Base-by-base conservation (phyloP, 1,140 invertebrate genomes). In the Brachionus manjavacas region DNA sequence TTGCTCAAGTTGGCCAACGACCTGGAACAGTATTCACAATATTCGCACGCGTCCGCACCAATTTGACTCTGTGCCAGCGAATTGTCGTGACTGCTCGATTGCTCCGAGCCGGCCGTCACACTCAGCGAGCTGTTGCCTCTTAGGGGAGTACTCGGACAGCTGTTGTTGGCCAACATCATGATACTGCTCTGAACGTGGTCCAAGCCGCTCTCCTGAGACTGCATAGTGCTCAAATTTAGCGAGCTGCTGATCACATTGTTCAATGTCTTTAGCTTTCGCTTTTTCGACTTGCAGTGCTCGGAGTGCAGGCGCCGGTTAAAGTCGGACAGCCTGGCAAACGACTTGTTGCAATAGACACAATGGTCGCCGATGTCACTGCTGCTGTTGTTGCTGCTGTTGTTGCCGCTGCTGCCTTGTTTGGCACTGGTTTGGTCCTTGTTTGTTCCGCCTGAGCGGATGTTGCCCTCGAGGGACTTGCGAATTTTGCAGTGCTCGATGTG, bases 401-500 rank as follows among this genome's bases (percentile, higher is more conserved):
- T 6, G 31, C 31, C 7, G 12, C 6, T 43, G 7, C 9, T 8
- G n/a, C 16, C 23, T 43, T 25, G 79, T 20, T 41, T 81, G 11
- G 0, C 23, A 16, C n/a, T 43, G 23, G 31, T 66, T 28, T 64
- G 31, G 16, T 81, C 52, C 20, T 68, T 81, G 23, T 41, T 43
- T 68, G 4, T n/a, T n/a, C 60, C 60, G 16, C n/a, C 12, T 23
- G 23, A 16, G 6, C 16, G 16, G 1, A 81, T 64, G 52, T 81
- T 81, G 8, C 52, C 52, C 31, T 81, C 79, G 25, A 81, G 49
- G 1, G 79, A 81, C 41, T 81, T 81, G 7, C 79, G 49, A 4
- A 81, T 81, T 28, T 81, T 81, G 39, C 79, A 81, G 31, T 81
- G 49, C 20, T 81, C 79, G 7, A 64, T 43, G n/a, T 81, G 79